Evolutionary conservation across 2,113 vertebrate species (phyloP).

Genomic region (Embiotoca jacksoni): DNA sequence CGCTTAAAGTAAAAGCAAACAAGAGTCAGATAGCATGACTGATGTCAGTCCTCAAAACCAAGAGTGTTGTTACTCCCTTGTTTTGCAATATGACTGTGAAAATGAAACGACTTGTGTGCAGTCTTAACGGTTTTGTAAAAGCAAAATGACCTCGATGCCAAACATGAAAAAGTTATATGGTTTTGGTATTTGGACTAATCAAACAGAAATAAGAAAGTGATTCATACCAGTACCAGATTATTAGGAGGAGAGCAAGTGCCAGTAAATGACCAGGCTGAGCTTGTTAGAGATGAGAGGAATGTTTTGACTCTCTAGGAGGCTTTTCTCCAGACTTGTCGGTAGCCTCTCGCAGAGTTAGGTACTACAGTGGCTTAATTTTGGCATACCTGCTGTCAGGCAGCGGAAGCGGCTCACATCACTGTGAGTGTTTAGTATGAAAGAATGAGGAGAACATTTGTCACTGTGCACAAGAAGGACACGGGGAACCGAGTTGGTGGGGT

Average conservation of each 20-base stretch:
- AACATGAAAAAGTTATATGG: constrained; percentile 22
- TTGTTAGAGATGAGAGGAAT: constrained; percentile 55
- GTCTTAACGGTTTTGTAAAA: constrained; percentile 14
- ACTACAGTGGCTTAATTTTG: constrained; percentile 64
- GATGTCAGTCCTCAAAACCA: constrained; percentile 24
- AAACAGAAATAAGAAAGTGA: constrained; percentile 26
- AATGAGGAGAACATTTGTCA: constrained; percentile 79
- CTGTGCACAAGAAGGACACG: constrained; percentile 55
- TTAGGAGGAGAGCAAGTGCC: constrained; percentile 38
- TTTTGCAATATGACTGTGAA: constrained; percentile 42
- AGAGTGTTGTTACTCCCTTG: constrained; percentile 1
- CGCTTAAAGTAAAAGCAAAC: constrained; percentile 23
- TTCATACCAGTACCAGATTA: constrained; percentile 22
- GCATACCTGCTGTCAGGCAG: constrained; percentile 56
- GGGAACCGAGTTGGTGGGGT: constrained; percentile 48
- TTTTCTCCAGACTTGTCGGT: constrained; percentile 40
- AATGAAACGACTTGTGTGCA: constrained; percentile 18
- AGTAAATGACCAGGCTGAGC: constrained; percentile 50
- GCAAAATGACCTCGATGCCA: constrained; percentile 16
- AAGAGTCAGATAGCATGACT: constrained; percentile 24
- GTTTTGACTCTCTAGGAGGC: constrained; percentile 53
- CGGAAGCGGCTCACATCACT: constrained; percentile 46
- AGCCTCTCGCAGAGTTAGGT: constrained; percentile 50
- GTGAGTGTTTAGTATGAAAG: constrained; percentile 63
- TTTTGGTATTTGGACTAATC: constrained; percentile 10